Evolutionary conservation across 2,797 vertebrate genomes (phyloP), one percentile per base, ranked within the genome.

Genomic region (Podargus strigoides): DNA sequence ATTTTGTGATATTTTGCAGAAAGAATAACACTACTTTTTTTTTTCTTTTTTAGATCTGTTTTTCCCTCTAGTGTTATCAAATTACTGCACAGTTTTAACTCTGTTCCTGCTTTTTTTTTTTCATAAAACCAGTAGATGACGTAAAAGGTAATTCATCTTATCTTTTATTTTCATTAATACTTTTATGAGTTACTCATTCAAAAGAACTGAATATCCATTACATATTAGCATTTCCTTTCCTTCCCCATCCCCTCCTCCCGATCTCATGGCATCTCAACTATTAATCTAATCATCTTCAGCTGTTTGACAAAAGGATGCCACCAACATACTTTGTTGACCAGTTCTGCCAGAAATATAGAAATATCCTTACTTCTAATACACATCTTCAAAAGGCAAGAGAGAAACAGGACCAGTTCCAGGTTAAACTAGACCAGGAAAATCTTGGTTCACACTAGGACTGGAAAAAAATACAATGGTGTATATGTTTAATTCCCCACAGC

Each of bases 1-100:
- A 84, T 84, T 94, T 89, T 87, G 32, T 87, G 59, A 69, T 27
- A 90, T 47, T 76, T 85, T 41, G 26, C 37, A 55, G 19, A 37
- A 87, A 59, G 19, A 75, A 47, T 44, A 75, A 15, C 32, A 53
- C 16, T 10, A 4, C 3, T 3, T 41, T 89, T 72, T 34, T 69
- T 34, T 74, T 37, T 77, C 8, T 26, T 56, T 90, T 26, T 89
- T 37, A 93, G 41, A 85, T n/a, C 20, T 81, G 39, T 44, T 23
- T 39, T 87, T 75, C 30, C 10, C 28, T 56, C 13, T 63, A 53
- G 26, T 56, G 5, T 36, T 67, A 59, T 64, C 60, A 93, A 85
- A 66, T 41, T 49, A 81, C 56, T 67, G 27, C 5, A 26, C 5
- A 67, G 12, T 12, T 88, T 78, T 41, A 79, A 68, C 44, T 77